A percentile compares a stretch with the other conserved stretches of the same genome.
These are phyloP conservation scores for Grapholita molesta DNA, from an alignment of 1,140 invertebrate genomes.

Conservation along the genomic window DNA sequence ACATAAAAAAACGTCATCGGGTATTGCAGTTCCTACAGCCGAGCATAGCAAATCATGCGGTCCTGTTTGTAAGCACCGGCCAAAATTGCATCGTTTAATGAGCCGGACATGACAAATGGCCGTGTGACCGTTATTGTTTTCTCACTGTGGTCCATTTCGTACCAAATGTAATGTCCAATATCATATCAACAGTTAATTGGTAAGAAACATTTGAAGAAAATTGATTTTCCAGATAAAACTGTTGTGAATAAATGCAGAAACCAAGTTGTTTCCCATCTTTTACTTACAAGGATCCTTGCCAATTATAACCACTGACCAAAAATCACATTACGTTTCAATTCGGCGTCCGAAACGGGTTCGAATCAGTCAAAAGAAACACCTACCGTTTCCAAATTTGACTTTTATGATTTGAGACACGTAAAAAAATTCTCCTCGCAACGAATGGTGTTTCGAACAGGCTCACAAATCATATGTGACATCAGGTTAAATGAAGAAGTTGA, in stretches of 20 bases:
- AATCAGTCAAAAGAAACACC: not conserved
- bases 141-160: not conserved
- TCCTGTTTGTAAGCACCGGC: not conserved
- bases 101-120: not conserved
- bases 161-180: not conserved
- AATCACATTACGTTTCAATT: not conserved
- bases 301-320: not conserved
- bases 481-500: not conserved
- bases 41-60: not conserved
- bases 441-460: not conserved
- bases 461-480: not conserved
- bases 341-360: not conserved
- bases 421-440: not conserved
- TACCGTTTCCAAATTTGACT: not conserved
- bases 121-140: not conserved
- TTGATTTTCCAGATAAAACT: not conserved
- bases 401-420: not conserved
- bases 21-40: not conserved
- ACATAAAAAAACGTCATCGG: not conserved
- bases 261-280: too few species aligned
- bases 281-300: not conserved
- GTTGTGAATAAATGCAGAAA: not conserved
- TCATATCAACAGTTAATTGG: not conserved
- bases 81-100: not conserved
- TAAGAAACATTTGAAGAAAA: not conserved